Conservation (phyloP, 2,113 vertebrate genomes). For the Phalacrocorax brasilianus region DNA sequence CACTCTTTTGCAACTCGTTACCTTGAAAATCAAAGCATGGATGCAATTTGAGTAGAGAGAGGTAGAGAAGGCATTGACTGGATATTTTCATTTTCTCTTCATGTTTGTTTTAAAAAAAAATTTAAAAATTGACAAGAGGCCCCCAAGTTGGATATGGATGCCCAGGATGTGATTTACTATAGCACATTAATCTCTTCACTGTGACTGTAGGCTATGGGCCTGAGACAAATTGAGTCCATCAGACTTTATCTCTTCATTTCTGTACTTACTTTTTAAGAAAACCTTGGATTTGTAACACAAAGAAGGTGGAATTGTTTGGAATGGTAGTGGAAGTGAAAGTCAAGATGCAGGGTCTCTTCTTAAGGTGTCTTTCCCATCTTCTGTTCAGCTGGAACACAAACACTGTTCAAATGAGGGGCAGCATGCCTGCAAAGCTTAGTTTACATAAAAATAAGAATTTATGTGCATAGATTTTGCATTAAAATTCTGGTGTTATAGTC, state of each 20-base stretch:
- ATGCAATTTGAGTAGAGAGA: background rate
- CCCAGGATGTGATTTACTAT: conserved; percentile 7
- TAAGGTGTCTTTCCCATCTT: background rate
- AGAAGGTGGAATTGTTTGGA: background rate
- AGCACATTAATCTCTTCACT: conserved; percentile 9
- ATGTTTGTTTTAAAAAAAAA: background rate
- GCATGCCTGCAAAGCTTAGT: background rate
- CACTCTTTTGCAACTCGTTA: background rate
- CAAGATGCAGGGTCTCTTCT: background rate
- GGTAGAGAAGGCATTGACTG: background rate
- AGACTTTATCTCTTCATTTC: conserved; percentile 21
- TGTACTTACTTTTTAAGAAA: conserved; percentile 21
- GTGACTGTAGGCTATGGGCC: background rate
- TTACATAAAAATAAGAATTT: background rate
- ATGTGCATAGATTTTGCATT: background rate
- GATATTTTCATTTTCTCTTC: background rate
- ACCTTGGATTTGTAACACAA: background rate
- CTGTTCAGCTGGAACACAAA: background rate
- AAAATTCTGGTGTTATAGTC: background rate
- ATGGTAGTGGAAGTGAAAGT: background rate
- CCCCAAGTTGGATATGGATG: background rate
- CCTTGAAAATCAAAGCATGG: background rate
- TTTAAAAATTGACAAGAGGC: background rate
- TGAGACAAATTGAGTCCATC: conserved; percentile 45
- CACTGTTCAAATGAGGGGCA: background rate